phyloP scores from a whole-genome alignment of 2,888 invertebrate genomes.

The Pemphredon lugubris region DNA sequence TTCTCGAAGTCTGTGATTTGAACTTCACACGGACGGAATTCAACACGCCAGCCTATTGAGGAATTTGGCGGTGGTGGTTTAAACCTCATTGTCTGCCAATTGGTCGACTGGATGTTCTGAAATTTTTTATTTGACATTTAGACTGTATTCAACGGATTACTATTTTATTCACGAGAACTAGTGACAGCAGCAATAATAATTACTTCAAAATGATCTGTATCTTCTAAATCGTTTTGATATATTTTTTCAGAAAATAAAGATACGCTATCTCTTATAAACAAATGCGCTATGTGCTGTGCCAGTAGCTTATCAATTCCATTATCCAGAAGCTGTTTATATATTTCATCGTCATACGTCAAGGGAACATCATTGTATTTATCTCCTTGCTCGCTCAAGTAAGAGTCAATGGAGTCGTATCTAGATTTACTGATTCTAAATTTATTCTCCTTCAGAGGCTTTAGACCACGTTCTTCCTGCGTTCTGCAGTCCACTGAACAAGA shows the following conservation, averaged over 20 bases:
- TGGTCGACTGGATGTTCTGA: constrained; percentile 98
- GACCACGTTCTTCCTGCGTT: constrained; percentile 94
- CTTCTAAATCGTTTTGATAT: constrained; percentile 94
- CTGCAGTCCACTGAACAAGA: constrained; percentile 97
- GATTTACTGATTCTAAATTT: constrained; percentile 95
- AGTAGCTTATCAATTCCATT: constrained; percentile 96
- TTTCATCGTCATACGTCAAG: constrained; percentile 91
- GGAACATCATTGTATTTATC: constrained; percentile 97
- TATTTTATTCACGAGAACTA: too few species aligned
- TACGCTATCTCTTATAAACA: constrained; percentile 98
- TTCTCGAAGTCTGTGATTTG: constrained; percentile 99
- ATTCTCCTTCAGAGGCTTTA: constrained; percentile 87
- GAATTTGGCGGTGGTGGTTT: constrained; percentile 98
- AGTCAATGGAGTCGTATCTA: constrained; percentile 98
- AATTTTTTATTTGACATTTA: constrained; percentile 52
- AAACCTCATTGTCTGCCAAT: constrained; percentile 99
- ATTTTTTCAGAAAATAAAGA: constrained; percentile 97
- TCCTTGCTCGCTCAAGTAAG: constrained; percentile 95
- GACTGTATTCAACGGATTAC: too few species aligned
- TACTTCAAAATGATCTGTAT: constrained; percentile 99
- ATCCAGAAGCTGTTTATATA: constrained; percentile 91
- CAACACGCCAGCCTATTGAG: constrained; percentile 99
- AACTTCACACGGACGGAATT: constrained; percentile 99
- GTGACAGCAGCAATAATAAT: constrained; percentile 20
- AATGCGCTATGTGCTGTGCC: constrained; percentile 97